phyloP scores from a whole-genome alignment of 2,888 invertebrate species.

The Tiliacea citrago region DNA sequence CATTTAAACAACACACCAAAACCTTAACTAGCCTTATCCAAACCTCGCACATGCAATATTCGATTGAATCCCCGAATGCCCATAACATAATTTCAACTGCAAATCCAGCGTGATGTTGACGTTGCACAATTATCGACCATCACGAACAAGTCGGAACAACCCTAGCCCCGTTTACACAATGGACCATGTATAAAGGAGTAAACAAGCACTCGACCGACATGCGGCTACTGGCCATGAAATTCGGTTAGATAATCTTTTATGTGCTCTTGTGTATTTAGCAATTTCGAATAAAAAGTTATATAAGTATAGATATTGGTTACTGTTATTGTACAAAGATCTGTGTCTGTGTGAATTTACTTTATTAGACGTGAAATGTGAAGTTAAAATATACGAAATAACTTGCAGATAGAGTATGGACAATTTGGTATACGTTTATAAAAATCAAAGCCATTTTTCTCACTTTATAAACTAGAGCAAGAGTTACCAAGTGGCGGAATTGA shows the following conservation, averaged over 20 bases:
- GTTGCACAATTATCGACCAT: slow-evolving; percentile 56
- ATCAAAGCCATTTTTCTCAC: neutral
- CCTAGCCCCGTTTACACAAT: slow-evolving; percentile 59
- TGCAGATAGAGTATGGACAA: neutral
- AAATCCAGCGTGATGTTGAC: slow-evolving; percentile 48
- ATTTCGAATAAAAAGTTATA: slow-evolving; percentile 54
- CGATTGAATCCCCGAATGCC: slow-evolving; percentile 52
- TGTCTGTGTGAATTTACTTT: slow-evolving; percentile 15
- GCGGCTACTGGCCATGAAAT: slow-evolving; percentile 61
- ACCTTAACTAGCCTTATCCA: slow-evolving; percentile 18
- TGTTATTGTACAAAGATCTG: slow-evolving; percentile 27
- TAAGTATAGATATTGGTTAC: slow-evolving; percentile 42
- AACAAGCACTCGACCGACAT: slow-evolving; percentile 57
- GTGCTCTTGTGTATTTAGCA: slow-evolving; percentile 44
- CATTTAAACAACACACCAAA: neutral
- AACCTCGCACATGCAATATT: slow-evolving; percentile 11
- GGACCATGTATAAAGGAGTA: slow-evolving; percentile 50
- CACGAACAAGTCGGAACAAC: slow-evolving; percentile 42
- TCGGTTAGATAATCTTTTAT: slow-evolving; percentile 58
- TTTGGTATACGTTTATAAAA: neutral
- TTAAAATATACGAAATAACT: neutral
- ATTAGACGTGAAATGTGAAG: slow-evolving; percentile 26
- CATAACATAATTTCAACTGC: slow-evolving; percentile 21
- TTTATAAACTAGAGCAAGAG: neutral
- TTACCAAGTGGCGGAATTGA: no score